phyloP scores from a whole-genome alignment of 2,113 vertebrate species.

The Callospermophilus lateralis region DNA sequence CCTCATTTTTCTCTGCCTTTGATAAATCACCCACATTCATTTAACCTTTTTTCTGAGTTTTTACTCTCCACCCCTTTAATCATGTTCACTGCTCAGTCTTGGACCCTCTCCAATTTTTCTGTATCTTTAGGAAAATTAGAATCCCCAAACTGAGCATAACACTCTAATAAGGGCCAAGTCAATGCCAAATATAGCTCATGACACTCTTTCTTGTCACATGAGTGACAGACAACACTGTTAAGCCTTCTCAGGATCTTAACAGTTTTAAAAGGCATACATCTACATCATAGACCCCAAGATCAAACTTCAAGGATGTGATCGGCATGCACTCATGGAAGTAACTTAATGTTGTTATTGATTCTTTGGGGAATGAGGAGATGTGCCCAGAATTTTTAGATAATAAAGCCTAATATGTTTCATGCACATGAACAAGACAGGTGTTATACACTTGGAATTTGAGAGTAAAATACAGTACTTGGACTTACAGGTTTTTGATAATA shows the following conservation, averaged over 20 bases:
- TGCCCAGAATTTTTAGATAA: conserved; percentile 50
- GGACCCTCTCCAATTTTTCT: conserved; percentile 69
- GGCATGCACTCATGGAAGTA: background rate
- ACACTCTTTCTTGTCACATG: conserved; percentile 73
- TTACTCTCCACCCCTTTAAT: conserved; percentile 66
- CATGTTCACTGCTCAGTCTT: conserved; percentile 68
- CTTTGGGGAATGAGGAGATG: conserved; percentile 13
- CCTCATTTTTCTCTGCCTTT: conserved; percentile 65
- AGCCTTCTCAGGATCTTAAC: conserved; percentile 52
- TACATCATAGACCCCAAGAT: conserved; percentile 20
- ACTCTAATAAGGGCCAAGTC: conserved; percentile 71
- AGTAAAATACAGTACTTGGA: background rate
- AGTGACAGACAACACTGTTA: conserved; percentile 64
- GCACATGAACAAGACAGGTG: background rate
- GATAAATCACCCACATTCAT: conserved; percentile 67
- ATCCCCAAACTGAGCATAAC: conserved; percentile 58
- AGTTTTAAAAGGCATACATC: conserved; percentile 45
- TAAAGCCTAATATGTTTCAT: background rate
- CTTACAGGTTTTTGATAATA: background rate
- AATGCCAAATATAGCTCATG: conserved; percentile 61
- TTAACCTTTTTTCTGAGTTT: conserved; percentile 70
- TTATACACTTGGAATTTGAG: background rate
- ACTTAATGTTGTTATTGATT: conserved; percentile 26
- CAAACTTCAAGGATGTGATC: conserved; percentile 43
- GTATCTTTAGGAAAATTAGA: conserved; percentile 77